Conservation (phyloP, 1,140 invertebrate genomes). For the Charaxes varanes region DNA sequence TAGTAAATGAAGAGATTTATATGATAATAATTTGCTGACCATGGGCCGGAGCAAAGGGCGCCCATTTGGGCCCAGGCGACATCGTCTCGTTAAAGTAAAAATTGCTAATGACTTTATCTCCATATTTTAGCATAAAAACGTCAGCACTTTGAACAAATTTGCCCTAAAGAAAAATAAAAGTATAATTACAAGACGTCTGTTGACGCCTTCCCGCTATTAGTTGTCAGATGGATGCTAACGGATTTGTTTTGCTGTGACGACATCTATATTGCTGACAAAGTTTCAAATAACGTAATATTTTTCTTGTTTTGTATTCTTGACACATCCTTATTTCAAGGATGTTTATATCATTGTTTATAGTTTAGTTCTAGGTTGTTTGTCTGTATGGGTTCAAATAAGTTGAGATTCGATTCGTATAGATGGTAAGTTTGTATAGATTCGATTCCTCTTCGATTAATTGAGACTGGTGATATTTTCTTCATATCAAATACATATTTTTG, state of each 20-base stretch:
- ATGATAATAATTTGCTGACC: slow-evolving; percentile 57
- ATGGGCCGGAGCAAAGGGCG: slow-evolving; percentile 26
- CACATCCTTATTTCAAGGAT: background rate
- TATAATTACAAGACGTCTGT: slow-evolving; percentile 57
- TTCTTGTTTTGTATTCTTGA: slow-evolving; percentile 4
- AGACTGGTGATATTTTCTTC: no score
- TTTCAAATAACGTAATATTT: slow-evolving; percentile 7
- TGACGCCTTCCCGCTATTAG: slow-evolving; percentile 40
- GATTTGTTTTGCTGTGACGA: slow-evolving; percentile 29
- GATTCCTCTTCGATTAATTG: no score
- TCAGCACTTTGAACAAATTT: slow-evolving; percentile 53
- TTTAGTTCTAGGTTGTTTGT: no score
- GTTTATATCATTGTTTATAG: background rate
- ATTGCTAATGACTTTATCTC: slow-evolving; percentile 68
- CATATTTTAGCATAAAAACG: slow-evolving; percentile 70
- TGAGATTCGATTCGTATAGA: no score
- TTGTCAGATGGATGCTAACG: slow-evolving; percentile 46
- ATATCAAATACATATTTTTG: no score
- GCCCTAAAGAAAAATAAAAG: slow-evolving; percentile 43
- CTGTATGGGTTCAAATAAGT: no score
- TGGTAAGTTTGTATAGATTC: no score
- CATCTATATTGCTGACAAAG: slow-evolving; percentile 30
- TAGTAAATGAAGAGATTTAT: slow-evolving; percentile 18
- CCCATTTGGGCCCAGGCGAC: slow-evolving; percentile 40
- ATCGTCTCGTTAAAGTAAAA: slow-evolving; percentile 59